Conservation (phyloP, 2,888 invertebrate species). For the Epistrophe grossulariae region DNA sequence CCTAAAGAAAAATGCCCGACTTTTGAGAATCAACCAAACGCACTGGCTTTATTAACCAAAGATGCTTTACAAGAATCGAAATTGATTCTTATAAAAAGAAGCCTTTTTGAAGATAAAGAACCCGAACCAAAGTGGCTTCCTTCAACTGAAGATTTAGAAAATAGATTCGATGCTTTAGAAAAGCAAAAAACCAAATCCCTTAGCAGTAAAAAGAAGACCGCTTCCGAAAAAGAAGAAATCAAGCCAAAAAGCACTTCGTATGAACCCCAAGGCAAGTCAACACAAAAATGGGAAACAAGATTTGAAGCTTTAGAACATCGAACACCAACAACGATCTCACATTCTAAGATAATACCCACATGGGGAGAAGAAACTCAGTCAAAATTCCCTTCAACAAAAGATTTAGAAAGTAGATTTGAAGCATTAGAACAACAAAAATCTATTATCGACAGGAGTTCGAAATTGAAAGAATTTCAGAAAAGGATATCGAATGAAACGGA, state of each 20-base stretch:
- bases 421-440: constrained; percentile 37
- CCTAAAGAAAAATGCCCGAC: neutral
- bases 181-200: constrained; percentile 19
- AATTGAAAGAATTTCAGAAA: constrained; percentile 74
- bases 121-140: constrained; percentile 64
- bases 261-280: constrained; percentile 77
- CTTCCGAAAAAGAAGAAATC: neutral
- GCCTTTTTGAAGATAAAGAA: constrained; percentile 13
- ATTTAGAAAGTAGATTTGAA: constrained; percentile 37
- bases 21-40: neutral
- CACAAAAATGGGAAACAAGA: constrained; percentile 77
- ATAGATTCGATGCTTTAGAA: constrained; percentile 80
- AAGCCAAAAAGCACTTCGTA: neutral
- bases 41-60: neutral
- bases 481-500: neutral
- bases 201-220: neutral
- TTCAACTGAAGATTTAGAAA: constrained; percentile 79
- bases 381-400: constrained; percentile 67
- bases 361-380: constrained; percentile 1
- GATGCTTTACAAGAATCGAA: neutral
- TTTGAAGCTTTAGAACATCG: constrained; percentile 78
- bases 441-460: constrained; percentile 77
- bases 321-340: neutral
- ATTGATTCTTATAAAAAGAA: constrained; percentile 15
- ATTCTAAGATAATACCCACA: neutral